Conservation (phyloP, 2,888 invertebrate species). For the Acholoe squamosa region DNA sequence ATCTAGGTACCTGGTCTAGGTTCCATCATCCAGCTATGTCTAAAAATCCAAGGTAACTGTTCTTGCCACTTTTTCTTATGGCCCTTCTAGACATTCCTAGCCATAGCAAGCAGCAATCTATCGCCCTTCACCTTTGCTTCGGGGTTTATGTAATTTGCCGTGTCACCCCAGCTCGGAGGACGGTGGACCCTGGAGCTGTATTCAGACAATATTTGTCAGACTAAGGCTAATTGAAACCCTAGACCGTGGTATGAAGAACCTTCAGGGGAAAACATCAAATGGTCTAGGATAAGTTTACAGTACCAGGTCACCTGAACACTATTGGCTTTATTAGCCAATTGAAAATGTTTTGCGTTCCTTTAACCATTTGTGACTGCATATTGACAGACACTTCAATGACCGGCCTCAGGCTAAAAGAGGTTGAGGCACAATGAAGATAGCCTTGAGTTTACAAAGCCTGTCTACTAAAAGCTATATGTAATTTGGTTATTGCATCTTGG, state of each 20-base stretch:
- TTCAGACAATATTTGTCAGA: neutral
- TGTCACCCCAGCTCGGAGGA: neutral
- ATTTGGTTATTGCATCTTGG: too few species aligned
- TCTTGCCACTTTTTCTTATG: too few species aligned
- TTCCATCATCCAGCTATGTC: too few species aligned
- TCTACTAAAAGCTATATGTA: too few species aligned
- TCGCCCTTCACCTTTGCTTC: neutral
- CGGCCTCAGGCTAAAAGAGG: too few species aligned
- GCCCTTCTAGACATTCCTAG: neutral
- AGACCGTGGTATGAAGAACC: neutral
- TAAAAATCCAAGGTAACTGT: too few species aligned
- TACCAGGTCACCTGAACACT: neutral
- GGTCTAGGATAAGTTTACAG: neutral
- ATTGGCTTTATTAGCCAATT: conserved; percentile 1
- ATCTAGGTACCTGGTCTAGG: too few species aligned
- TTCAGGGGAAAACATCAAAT: neutral
- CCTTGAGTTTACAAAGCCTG: too few species aligned
- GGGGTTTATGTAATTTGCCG: neutral
- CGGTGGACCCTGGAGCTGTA: neutral
- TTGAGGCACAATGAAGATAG: too few species aligned
- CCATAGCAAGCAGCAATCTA: neutral
- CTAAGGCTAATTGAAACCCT: conserved; percentile 14
- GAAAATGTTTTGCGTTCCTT: neutral
- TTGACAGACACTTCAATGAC: neutral
- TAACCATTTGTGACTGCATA: neutral